phyloP scores from a whole-genome alignment of 2,797 vertebrate genomes.

The Xiphorhynchus erythropygius region DNA sequence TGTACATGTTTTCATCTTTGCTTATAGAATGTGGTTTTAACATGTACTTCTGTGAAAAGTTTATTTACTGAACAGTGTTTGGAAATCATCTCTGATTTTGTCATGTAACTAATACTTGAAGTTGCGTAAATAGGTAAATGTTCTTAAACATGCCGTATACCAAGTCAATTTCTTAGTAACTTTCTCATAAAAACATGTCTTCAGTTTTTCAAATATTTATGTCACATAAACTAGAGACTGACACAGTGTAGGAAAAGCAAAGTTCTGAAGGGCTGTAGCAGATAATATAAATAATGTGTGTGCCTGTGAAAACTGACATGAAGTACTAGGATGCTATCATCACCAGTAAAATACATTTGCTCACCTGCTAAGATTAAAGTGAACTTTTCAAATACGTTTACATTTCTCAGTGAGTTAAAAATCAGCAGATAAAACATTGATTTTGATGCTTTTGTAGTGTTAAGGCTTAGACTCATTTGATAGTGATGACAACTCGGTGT shows the following conservation, averaged over 20 bases:
- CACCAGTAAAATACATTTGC: neutral
- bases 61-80: neutral
- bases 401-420: neutral
- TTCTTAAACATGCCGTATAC: neutral
- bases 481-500: neutral
- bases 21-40: neutral
- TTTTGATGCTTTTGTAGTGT: neutral
- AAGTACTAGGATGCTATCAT: neutral
- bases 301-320: neutral
- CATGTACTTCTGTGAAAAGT: neutral
- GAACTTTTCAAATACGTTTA: neutral
- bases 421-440: neutral
- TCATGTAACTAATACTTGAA: neutral
- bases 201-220: conserved; percentile 14
- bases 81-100: neutral
- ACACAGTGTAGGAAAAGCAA: neutral
- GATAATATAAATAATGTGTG: neutral
- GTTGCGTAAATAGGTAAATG: neutral
- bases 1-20: neutral
- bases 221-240: neutral
- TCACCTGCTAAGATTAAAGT: neutral
- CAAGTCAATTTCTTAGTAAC: neutral
- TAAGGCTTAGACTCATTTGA: neutral
- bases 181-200: neutral
- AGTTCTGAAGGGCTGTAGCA: neutral